Evolutionary conservation across 2,888 invertebrate species (phyloP).

Genomic region (Cancer borealis): DNA sequence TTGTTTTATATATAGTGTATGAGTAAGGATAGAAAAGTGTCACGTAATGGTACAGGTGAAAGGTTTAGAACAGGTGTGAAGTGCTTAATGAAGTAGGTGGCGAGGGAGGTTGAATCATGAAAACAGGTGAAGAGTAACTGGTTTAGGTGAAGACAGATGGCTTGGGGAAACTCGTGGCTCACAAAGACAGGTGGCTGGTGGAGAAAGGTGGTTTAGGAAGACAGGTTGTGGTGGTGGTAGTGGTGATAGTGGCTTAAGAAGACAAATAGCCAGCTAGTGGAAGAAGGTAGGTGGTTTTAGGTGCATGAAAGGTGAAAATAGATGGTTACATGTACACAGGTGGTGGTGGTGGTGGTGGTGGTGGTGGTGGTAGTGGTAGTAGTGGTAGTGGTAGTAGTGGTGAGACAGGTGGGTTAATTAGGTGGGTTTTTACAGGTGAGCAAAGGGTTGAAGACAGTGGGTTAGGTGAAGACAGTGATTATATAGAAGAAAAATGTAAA

Average conservation of each 20-base stretch:
- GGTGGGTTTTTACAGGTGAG: background rate
- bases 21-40: background rate
- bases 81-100: background rate
- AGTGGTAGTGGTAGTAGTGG: background rate
- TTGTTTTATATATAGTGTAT: background rate
- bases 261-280: background rate
- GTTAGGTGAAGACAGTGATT: background rate
- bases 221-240: background rate
- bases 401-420: background rate
- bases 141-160: background rate
- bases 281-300: background rate
- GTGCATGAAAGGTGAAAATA: background rate
- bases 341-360: background rate
- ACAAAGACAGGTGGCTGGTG: conserved; percentile 20
- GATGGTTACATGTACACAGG: background rate
- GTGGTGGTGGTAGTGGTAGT: background rate
- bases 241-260: background rate
- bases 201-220: conserved; percentile 20
- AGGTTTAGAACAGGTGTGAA: background rate
- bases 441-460: background rate
- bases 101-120: background rate
- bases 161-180: conserved; percentile 8
- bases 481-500: background rate
- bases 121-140: background rate
- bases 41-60: background rate